Conservation (phyloP, 2,113 vertebrate genomes). For the Aythya baeri region DNA sequence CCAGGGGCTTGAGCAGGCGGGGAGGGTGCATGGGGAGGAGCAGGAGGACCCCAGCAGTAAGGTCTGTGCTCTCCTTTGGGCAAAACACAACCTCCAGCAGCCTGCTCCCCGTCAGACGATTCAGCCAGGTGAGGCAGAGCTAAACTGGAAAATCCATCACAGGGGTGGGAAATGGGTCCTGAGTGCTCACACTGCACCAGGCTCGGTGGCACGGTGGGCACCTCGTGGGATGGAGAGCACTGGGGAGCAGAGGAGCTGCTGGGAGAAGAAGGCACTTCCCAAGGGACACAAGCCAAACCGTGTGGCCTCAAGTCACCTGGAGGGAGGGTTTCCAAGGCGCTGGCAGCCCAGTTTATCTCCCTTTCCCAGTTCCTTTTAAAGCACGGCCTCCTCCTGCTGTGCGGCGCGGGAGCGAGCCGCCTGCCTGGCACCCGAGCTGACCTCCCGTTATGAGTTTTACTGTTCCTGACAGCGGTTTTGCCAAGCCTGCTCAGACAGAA, state of each 20-base stretch:
- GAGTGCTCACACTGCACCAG: fast-evolving
- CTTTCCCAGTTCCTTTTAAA: neutral
- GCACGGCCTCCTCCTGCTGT: neutral
- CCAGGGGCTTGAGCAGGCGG: neutral
- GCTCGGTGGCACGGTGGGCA: fast-evolving
- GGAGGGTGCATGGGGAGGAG: neutral
- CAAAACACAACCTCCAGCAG: neutral
- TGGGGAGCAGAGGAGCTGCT: neutral
- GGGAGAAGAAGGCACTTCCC: neutral
- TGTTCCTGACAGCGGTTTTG: constrained; percentile 51
- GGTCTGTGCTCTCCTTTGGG: neutral
- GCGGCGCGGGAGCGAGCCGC: fast-evolving
- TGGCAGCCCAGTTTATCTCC: neutral
- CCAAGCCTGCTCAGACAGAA: neutral
- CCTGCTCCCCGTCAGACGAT: neutral
- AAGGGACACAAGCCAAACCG: neutral
- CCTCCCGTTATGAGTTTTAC: constrained; percentile 14
- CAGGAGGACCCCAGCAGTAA: neutral
- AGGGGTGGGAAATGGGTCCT: neutral
- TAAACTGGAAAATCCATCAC: neutral
- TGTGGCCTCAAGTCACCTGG: neutral
- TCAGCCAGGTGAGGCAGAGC: neutral
- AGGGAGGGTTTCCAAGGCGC: neutral
- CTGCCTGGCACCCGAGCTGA: neutral
- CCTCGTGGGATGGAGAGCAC: fast-evolving